Evolutionary conservation across 2,113 vertebrate genomes (phyloP).

Genomic region (Pseudolaguvia tuberculata): DNA sequence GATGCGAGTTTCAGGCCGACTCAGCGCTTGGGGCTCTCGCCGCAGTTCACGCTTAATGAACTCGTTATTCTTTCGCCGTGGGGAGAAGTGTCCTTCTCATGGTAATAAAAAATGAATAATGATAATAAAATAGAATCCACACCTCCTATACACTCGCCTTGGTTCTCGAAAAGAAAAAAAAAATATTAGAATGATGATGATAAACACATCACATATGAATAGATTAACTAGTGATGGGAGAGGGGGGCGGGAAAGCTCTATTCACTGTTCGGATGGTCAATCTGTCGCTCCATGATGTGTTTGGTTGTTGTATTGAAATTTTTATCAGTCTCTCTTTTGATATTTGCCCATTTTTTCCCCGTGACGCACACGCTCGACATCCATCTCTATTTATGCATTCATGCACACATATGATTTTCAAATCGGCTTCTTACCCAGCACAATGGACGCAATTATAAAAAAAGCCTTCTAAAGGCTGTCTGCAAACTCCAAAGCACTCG

Average conservation of each 20-base stretch:
- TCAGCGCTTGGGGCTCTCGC: constrained; percentile 90
- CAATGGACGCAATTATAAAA: constrained; percentile 73
- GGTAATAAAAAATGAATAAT: neutral
- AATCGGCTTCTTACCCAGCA: constrained; percentile 66
- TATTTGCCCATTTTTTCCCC: too few species aligned
- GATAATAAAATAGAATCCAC: neutral
- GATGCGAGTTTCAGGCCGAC: constrained; percentile 92
- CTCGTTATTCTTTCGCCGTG: constrained; percentile 95
- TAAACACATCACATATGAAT: constrained; percentile 34
- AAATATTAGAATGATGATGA: too few species aligned
- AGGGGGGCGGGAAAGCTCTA: neutral
- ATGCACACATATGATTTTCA: constrained; percentile 66
- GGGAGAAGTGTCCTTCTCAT: constrained; percentile 83
- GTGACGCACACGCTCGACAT: constrained; percentile 53
- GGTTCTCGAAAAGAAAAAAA: too few species aligned
- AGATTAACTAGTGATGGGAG: neutral
- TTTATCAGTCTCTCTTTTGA: constrained; percentile 54
- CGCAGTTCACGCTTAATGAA: constrained; percentile 93
- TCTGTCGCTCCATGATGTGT: constrained; percentile 14
- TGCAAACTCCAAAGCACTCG: constrained; percentile 64
- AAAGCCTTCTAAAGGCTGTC: constrained; percentile 65
- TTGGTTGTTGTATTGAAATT: constrained; percentile 52
- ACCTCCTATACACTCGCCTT: neutral
- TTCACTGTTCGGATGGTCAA: neutral
- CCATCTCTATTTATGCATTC: constrained; percentile 62